A percentile compares a stretch with the other conserved stretches of the same genome.
phyloP scores from a whole-genome alignment of 2,888 invertebrate genomes.

The Spicauda simplicius region DNA sequence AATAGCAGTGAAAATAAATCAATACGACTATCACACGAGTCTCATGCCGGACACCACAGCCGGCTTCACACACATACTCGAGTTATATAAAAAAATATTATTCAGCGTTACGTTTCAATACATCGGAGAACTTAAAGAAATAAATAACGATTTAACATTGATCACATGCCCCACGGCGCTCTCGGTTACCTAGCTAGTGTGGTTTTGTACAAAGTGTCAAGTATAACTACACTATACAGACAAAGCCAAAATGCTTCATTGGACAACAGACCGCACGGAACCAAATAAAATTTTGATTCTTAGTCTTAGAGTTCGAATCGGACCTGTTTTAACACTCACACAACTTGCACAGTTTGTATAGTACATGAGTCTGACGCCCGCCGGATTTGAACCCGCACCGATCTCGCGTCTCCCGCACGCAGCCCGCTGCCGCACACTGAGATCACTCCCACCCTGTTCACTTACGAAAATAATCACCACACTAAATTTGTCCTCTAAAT shows the following conservation, averaged over 20 bases:
- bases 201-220: conserved; percentile 28
- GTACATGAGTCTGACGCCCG: not conserved
- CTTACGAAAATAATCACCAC: conserved; percentile 2
- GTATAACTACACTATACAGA: conserved; percentile 23
- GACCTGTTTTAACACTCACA: not conserved
- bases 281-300: conserved; percentile 20
- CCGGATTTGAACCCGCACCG: not conserved
- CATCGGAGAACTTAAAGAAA: conserved; percentile 45
- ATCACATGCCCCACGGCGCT: conserved; percentile 26
- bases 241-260: conserved; percentile 24
- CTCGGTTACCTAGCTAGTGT: conserved; percentile 14
- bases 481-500: no score
- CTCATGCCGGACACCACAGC: not conserved
- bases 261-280: conserved; percentile 28
- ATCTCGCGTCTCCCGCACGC: not conserved
- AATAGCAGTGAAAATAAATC: conserved; percentile 32
- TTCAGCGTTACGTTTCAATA: conserved; percentile 30
- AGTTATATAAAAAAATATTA: conserved; percentile 34
- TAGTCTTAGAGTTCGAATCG: conserved; percentile 34
- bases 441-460: conserved; percentile 14
- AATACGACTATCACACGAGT: conserved; percentile 42
- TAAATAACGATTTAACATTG: conserved; percentile 54
- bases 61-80: not conserved
- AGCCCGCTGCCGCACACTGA: not conserved
- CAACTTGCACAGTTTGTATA: not conserved